Conservation (phyloP, 2,888 invertebrate species). For the Erebia palarica region DNA sequence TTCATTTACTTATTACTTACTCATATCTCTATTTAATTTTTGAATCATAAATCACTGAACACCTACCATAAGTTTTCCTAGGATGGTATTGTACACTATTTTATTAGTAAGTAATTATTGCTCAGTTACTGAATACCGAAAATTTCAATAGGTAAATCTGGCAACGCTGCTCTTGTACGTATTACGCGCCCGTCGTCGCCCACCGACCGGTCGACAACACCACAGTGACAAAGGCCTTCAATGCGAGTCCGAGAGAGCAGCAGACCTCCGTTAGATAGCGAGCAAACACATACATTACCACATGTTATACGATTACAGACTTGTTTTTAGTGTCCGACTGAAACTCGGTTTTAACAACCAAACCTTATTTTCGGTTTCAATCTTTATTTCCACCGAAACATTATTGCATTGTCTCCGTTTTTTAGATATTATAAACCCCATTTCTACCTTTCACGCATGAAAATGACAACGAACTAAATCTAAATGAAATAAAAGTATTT, state of each 20-base stretch:
- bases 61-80: too few relatives aligned
- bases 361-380: not conserved
- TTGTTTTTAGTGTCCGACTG: conserved; percentile 25
- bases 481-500: not conserved
- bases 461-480: not conserved
- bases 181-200: conserved; percentile 60
- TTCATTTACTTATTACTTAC: too few relatives aligned
- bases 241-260: conserved; percentile 83
- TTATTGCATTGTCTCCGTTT: not conserved
- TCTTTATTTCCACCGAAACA: not conserved
- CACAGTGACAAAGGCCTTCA: conserved; percentile 82
- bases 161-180: conserved; percentile 28
- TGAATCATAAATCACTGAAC: too few relatives aligned
- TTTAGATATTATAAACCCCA: not conserved
- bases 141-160: conserved; percentile 4
- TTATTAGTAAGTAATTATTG: too few relatives aligned
- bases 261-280: conserved; percentile 80
- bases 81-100: too few relatives aligned
- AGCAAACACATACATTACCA: conserved; percentile 78
- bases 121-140: not conserved
- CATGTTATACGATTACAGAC: conserved; percentile 65
- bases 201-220: conserved; percentile 66
- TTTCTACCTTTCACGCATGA: conserved; percentile 1
- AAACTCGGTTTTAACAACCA: conserved; percentile 13
- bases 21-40: too few relatives aligned